These are phyloP conservation scores for Muscidifurax raptorellus DNA, from an alignment of 1,140 invertebrate genomes.

Conservation along the genomic window DNA sequence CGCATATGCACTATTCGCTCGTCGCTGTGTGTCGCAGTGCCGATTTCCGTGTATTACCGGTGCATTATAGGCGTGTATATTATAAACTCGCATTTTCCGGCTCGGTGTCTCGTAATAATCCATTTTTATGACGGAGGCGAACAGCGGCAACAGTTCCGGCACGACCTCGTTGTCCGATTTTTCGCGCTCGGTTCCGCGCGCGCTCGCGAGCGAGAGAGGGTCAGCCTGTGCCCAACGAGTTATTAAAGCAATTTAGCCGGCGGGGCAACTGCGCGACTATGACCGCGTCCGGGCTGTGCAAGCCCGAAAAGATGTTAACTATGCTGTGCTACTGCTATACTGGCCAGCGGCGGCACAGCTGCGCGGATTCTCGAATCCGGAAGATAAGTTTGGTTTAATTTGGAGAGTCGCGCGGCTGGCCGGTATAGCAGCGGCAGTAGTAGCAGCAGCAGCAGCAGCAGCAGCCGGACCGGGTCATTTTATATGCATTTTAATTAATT, in stretches of 20 bases:
- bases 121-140: constrained; percentile 52
- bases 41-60: too few relatives aligned
- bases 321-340: background rate
- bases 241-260: constrained; percentile 45
- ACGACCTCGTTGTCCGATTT: constrained; percentile 1
- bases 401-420: constrained; percentile 48
- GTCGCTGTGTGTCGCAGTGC: too few relatives aligned
- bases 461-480: constrained; percentile 58
- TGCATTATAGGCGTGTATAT: background rate
- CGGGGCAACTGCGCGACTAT: background rate
- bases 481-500: constrained; percentile 68
- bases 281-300: background rate
- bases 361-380: constrained; percentile 38
- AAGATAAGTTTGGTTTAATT: constrained; percentile 63
- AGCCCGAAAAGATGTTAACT: constrained; percentile 43
- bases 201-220: too few relatives aligned
- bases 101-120: constrained; percentile 51
- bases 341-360: constrained; percentile 22
- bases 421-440: constrained; percentile 17
- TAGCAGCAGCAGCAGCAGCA: background rate
- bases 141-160: background rate
- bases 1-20: too few relatives aligned
- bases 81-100: background rate
- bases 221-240: background rate
- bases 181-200: too few relatives aligned